A percentile compares a stretch with the other conserved stretches of the same genome.
Conservation (phyloP, 1,140 invertebrate species). For the Bombyx mori region ASM3026992v2 NC_085125.1:12082001-12082500, state of each 20-base stretch:
- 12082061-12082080: constrained; percentile 11
- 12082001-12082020: constrained; percentile 12
- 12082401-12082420: constrained; percentile 6
- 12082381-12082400: constrained; percentile 14
- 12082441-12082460: constrained; percentile 16
- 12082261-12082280: no score
- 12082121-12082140: constrained; percentile 8
- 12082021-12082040: constrained; percentile 8
- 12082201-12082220: constrained; percentile 9
- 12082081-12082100: neutral
- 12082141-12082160: constrained; percentile 12
- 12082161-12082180: constrained; percentile 12
- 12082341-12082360: no score
- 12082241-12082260: no score
- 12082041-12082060: constrained; percentile 16
- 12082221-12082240: no score
- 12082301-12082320: no score
- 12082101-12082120: constrained; percentile 4
- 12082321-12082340: no score
- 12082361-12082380: constrained; percentile 6
- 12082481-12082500: no score
- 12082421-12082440: constrained; percentile 6
- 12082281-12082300: no score
- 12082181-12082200: constrained; percentile 3
- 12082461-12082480: no score